These are phyloP conservation scores for Ectemnius cavifrons DNA, from an alignment of 2,888 invertebrate genomes.

Conservation along the genomic window DNA sequence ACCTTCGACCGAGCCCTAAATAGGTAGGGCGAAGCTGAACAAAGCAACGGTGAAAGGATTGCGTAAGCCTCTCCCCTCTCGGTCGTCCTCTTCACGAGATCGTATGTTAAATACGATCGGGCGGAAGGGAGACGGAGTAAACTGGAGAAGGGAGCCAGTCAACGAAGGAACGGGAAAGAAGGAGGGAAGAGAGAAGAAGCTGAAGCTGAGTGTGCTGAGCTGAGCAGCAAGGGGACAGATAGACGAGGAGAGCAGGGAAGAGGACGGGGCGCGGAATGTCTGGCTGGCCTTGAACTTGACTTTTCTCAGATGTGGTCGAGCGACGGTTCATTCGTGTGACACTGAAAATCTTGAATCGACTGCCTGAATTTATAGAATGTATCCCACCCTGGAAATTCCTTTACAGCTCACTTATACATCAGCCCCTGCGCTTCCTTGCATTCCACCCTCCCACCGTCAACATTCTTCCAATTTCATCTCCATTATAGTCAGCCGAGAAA, in stretches of 20 bases:
- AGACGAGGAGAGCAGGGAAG: not conserved
- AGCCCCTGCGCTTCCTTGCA: too few relatives aligned
- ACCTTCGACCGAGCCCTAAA: not conserved
- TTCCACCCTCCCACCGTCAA: too few relatives aligned
- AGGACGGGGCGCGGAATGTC: constrained; percentile 47
- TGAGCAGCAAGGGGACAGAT: not conserved
- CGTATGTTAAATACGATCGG: constrained; percentile 39
- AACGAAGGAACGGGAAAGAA: not conserved
- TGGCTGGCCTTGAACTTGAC: constrained; percentile 76
- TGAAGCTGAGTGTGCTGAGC: not conserved
- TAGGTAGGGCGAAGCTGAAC: constrained; percentile 38
- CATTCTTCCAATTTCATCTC: too few relatives aligned
- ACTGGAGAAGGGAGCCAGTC: not conserved
- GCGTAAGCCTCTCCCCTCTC: constrained; percentile 55
- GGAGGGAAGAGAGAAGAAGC: not conserved
- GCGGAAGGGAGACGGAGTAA: not conserved
- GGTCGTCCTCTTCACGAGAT: constrained; percentile 13
- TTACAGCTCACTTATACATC: too few relatives aligned
- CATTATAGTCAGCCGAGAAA: too few relatives aligned
- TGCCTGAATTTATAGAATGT: not conserved
- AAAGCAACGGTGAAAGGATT: constrained; percentile 65
- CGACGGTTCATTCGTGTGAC: not conserved
- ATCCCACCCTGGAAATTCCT: not conserved
- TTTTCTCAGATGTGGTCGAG: constrained; percentile 59
- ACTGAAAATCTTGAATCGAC: not conserved